Conservation (phyloP, 2,888 invertebrate species). For the Baccha elongata region DNA sequence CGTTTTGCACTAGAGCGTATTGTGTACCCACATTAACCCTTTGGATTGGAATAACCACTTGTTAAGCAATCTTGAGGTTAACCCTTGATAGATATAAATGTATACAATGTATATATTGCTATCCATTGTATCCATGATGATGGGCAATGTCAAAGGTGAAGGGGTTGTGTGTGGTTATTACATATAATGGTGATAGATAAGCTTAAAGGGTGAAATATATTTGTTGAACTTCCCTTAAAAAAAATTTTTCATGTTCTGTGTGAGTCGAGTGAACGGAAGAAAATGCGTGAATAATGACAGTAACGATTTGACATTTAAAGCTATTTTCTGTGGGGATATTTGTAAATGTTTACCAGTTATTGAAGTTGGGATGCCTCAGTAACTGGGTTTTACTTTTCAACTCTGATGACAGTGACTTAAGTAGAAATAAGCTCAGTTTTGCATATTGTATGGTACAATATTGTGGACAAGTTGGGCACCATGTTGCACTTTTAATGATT, state of each 20-base stretch:
- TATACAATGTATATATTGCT: too few relatives aligned
- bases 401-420: conserved; percentile 1
- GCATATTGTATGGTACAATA: neutral
- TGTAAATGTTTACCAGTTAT: neutral
- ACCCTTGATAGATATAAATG: conserved; percentile 36
- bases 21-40: conserved; percentile 36
- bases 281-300: conserved; percentile 29
- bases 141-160: too few relatives aligned
- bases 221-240: too few relatives aligned
- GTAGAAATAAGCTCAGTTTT: neutral
- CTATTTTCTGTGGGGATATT: too few relatives aligned
- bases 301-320: conserved; percentile 43
- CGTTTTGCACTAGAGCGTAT: too few relatives aligned
- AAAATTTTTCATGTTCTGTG: too few relatives aligned
- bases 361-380: too few relatives aligned
- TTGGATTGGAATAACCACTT: conserved; percentile 37
- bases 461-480: neutral
- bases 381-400: too few relatives aligned
- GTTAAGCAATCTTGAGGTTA: conserved; percentile 64
- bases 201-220: too few relatives aligned
- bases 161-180: conserved; percentile 9
- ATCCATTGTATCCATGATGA: conserved; percentile 30
- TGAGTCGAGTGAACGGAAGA: conserved; percentile 4
- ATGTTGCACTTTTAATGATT: too few relatives aligned
- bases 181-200: neutral